A percentile compares a stretch with the other conserved stretches of the same genome.
phyloP scores from a whole-genome alignment of 1,140 invertebrate genomes.

The Zaprionus davidi region DNA sequence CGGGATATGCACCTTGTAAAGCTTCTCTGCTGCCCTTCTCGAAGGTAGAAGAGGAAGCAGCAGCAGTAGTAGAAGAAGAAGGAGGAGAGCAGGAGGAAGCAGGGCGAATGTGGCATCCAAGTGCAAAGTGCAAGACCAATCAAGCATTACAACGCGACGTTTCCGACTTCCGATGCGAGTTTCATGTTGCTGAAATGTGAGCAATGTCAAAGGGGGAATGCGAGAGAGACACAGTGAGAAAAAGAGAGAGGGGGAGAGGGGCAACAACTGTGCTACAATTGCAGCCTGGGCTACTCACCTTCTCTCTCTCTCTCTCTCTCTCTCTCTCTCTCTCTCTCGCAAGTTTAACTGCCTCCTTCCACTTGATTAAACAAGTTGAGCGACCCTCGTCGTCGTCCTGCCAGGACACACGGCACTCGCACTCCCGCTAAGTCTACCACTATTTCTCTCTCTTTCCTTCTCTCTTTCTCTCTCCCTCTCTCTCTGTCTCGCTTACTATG shows the following conservation, averaged over 20 bases:
- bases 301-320: neutral
- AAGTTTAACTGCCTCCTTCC: conserved; percentile 77
- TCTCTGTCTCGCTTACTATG: neutral
- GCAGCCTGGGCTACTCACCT: neutral
- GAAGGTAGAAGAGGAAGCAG: conserved; percentile 29
- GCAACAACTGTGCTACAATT: neutral
- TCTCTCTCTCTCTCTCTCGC: neutral
- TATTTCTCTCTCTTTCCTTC: neutral
- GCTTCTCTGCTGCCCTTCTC: conserved; percentile 46
- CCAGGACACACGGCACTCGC: conserved; percentile 1
- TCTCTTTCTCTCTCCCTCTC: neutral
- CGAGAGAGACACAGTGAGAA: no score
- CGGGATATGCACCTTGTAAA: conserved; percentile 71
- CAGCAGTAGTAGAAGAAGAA: conserved; percentile 8
- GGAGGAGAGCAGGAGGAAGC: neutral
- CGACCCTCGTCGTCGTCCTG: conserved; percentile 24
- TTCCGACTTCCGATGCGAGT: conserved; percentile 73
- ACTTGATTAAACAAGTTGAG: conserved; percentile 70
- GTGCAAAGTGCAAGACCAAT: conserved; percentile 62
- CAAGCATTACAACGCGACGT: conserved; percentile 69
- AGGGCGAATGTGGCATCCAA: conserved; percentile 35
- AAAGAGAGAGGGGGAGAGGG: neutral
- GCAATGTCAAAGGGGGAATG: conserved; percentile 30
- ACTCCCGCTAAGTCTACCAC: neutral
- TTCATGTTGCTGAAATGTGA: conserved; percentile 73